A percentile compares a stretch with the other conserved stretches of the same genome.
These are phyloP conservation scores for Drosophila paramelanica DNA, from an alignment of 2,888 invertebrate species.

Conservation along the genomic window DNA sequence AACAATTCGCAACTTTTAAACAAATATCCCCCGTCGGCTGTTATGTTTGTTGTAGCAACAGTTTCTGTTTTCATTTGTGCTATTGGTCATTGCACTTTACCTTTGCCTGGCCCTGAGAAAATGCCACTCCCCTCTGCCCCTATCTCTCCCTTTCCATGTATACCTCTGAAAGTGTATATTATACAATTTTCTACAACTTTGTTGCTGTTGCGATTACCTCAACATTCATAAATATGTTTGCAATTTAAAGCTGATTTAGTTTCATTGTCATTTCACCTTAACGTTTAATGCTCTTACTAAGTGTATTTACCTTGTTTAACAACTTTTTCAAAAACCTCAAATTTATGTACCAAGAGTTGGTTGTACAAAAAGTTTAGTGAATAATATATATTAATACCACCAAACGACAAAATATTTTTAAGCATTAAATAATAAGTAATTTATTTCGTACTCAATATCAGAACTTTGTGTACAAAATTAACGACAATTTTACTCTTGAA, in stretches of 20 bases:
- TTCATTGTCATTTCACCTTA: not conserved
- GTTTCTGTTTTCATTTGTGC: constrained; percentile 15
- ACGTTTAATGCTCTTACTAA: not conserved
- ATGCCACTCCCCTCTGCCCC: not conserved
- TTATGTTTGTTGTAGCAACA: constrained; percentile 6
- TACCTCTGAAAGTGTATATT: not conserved
- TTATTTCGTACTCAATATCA: no score
- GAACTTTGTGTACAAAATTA: no score
- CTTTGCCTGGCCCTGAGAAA: constrained; percentile 24
- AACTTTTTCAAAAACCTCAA: no score
- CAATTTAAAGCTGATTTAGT: constrained; percentile 6
- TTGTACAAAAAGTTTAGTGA: no score
- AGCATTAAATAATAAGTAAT: no score
- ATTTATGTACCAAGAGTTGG: no score
- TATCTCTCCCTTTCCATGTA: not conserved
- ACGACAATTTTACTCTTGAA: no score
- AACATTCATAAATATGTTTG: not conserved
- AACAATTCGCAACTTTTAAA: constrained; percentile 24
- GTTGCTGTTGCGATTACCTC: constrained; percentile 35
- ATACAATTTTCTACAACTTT: constrained; percentile 26
- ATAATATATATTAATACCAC: no score
- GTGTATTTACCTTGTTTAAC: no score
- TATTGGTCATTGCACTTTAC: constrained; percentile 56
- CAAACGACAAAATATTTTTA: no score
- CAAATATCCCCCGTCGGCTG: constrained; percentile 18